Percentiles rank a stretch among this genome's conserved stretches.
Evolutionary conservation across 2,113 vertebrate genomes (phyloP).

Genomic region (Peromyscus maniculatus): DNA sequence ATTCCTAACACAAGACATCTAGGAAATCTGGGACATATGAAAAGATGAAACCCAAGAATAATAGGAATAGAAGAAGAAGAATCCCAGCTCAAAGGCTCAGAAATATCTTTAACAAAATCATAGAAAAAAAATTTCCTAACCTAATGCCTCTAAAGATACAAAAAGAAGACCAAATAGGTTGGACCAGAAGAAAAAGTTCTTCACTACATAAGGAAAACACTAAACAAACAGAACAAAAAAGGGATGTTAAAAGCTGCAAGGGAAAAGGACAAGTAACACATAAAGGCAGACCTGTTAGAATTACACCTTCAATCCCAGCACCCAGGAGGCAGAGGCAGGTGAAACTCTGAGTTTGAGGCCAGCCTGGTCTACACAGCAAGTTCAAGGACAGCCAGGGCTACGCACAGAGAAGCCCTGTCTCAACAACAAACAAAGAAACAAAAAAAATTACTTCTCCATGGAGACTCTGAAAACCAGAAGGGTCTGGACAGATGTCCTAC

Average conservation of each 20-base stretch:
- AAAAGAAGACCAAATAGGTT: neutral
- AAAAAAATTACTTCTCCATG: neutral
- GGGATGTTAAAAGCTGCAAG: neutral
- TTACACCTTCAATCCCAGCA: neutral
- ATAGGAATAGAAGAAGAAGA: neutral
- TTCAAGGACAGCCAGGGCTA: neutral
- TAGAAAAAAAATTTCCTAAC: neutral
- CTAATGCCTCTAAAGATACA: neutral
- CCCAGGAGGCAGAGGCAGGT: neutral
- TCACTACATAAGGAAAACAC: neutral
- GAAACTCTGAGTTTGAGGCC: neutral
- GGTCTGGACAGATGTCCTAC: too few species aligned
- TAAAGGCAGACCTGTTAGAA: neutral
- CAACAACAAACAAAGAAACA: neutral
- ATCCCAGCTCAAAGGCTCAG: neutral
- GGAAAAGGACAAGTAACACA: neutral
- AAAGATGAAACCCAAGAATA: neutral
- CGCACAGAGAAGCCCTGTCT: neutral
- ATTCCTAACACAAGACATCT: neutral
- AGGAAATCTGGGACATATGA: neutral
- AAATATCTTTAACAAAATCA: neutral
- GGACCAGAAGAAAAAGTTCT: neutral
- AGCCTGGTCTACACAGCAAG: neutral
- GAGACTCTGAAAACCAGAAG: neutral
- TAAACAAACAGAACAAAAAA: neutral